A percentile compares a stretch with the other conserved stretches of the same genome.
These are phyloP conservation scores for Pogonus chalceus DNA, from an alignment of 1,140 invertebrate species.

Conservation along the genomic window DNA sequence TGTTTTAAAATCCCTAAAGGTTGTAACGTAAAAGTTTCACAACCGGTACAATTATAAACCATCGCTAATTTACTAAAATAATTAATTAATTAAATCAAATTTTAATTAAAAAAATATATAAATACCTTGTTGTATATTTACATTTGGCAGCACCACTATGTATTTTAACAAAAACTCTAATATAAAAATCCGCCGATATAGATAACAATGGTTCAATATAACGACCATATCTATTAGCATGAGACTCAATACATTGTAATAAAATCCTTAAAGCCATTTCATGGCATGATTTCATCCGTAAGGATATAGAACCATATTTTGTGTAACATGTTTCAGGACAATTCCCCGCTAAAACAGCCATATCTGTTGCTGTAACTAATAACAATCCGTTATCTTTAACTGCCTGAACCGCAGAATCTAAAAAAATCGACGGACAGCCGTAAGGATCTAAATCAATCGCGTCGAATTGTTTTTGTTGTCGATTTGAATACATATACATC, in stretches of 20 bases:
- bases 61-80: slow-evolving; percentile 66
- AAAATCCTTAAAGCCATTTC: slow-evolving; percentile 93
- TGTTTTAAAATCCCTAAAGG: slow-evolving; percentile 57
- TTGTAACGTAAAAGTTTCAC: slow-evolving; percentile 68
- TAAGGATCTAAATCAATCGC: slow-evolving; percentile 96
- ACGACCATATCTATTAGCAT: slow-evolving; percentile 85
- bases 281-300: slow-evolving; percentile 84
- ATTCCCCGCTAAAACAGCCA: slow-evolving; percentile 95
- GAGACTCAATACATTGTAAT: slow-evolving; percentile 78
- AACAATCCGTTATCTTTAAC: slow-evolving; percentile 69
- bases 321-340: slow-evolving; percentile 79
- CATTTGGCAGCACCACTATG: slow-evolving; percentile 68
- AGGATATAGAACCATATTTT: slow-evolving; percentile 88
- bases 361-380: slow-evolving; percentile 96
- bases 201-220: slow-evolving; percentile 88
- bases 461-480: slow-evolving; percentile 64
- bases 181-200: slow-evolving; percentile 94
- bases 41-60: slow-evolving; percentile 83
- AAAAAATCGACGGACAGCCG: slow-evolving; percentile 85
- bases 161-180: slow-evolving; percentile 86
- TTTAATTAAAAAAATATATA: slow-evolving; percentile 11
- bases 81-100: slow-evolving; percentile 15
- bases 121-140: slow-evolving; percentile 69
- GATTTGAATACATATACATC: slow-evolving; percentile 74
- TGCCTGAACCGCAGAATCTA: slow-evolving; percentile 84